Evolutionary conservation across 2,888 invertebrate species (phyloP).

Genomic region (Drosophila paramelanica): DNA sequence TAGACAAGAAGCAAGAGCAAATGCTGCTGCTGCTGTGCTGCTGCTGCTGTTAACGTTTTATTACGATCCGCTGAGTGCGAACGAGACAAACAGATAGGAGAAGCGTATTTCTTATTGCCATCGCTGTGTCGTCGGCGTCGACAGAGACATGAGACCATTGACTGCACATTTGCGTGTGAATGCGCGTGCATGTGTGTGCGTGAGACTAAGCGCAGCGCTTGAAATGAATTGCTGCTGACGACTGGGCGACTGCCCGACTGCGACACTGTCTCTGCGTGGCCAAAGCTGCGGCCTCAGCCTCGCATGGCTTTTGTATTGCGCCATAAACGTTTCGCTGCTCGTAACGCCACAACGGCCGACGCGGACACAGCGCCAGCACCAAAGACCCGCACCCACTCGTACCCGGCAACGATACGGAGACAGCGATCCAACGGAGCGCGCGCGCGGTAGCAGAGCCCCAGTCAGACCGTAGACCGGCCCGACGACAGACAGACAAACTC

Average conservation of each 20-base stretch:
- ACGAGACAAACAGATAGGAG: slow-evolving; percentile 62
- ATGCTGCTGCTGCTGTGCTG: slow-evolving; percentile 9
- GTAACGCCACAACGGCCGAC: slow-evolving; percentile 85
- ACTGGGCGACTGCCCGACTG: slow-evolving; percentile 64
- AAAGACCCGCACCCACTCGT: slow-evolving; percentile 48
- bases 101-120: slow-evolving; percentile 76
- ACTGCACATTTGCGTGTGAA: slow-evolving; percentile 52
- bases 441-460: slow-evolving; percentile 34
- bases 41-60: slow-evolving; percentile 49
- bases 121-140: slow-evolving; percentile 51
- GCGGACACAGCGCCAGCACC: slow-evolving; percentile 72
- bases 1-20: slow-evolving; percentile 25
- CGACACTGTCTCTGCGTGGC: slow-evolving; percentile 69
- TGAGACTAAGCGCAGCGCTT: slow-evolving; percentile 66
- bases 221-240: slow-evolving; percentile 80
- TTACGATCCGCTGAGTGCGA: slow-evolving; percentile 47
- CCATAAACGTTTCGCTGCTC: slow-evolving; percentile 86
- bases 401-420: slow-evolving; percentile 35
- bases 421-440: slow-evolving; percentile 50
- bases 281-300: slow-evolving; percentile 72
- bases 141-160: slow-evolving; percentile 54
- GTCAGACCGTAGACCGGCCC: slow-evolving; percentile 14
- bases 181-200: slow-evolving; percentile 32
- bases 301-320: slow-evolving; percentile 85
- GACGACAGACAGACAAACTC: slow-evolving; percentile 38